phyloP scores from a whole-genome alignment of 2,888 invertebrate species.

The Micropterix aruncella region DNA sequence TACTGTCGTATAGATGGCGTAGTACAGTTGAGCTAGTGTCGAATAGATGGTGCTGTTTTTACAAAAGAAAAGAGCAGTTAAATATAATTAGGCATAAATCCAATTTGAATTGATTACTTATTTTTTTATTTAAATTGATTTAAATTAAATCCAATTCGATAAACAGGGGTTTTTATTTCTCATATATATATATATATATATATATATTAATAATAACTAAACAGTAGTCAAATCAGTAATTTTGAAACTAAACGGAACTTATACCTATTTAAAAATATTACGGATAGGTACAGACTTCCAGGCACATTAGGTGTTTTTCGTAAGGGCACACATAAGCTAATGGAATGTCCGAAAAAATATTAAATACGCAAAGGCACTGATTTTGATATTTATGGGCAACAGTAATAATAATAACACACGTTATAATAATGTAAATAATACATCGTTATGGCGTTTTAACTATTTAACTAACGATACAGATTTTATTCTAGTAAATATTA shows the following conservation, averaged over 20 bases:
- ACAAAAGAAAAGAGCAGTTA: too few species aligned
- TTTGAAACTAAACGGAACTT: background rate
- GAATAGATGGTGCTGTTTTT: too few species aligned
- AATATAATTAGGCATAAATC: too few species aligned
- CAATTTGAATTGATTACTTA: too few species aligned
- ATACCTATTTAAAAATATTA: too few species aligned
- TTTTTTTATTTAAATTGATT: too few species aligned
- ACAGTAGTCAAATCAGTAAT: background rate
- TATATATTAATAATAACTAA: too few species aligned
- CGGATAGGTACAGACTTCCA: too few species aligned
- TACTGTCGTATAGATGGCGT: too few species aligned
- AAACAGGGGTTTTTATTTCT: background rate
- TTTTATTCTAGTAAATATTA: background rate
- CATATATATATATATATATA: background rate
- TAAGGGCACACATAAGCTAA: slow-evolving; percentile 16
- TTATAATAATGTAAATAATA: background rate
- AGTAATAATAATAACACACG: background rate
- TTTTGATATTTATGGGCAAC: background rate
- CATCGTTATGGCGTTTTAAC: background rate
- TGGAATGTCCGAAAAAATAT: slow-evolving; percentile 24
- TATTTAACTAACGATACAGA: too few species aligned
- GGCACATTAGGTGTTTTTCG: background rate
- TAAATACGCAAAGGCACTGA: background rate
- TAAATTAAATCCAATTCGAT: too few species aligned
- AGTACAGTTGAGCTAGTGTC: too few species aligned